phyloP scores from a whole-genome alignment of 2,888 invertebrate species.

The Synanthedon andrenaeformis region DNA sequence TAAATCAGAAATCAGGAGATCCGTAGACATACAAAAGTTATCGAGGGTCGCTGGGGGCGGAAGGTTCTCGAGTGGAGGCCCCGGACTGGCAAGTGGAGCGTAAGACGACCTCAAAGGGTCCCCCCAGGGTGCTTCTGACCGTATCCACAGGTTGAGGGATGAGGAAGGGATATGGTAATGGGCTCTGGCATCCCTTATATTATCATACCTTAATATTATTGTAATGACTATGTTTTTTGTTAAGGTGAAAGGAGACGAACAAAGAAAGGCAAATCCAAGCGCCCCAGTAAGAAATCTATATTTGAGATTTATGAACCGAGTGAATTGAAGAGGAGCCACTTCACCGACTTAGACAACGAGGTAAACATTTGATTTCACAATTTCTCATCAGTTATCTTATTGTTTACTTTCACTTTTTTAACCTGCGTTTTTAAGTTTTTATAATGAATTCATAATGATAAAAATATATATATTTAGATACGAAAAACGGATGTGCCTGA shows the following conservation, averaged over 20 bases:
- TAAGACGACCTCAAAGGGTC: no score
- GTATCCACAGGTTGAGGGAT: no score
- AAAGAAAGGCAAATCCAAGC: conserved; percentile 82
- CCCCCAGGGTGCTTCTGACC: no score
- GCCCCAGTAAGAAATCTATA: conserved; percentile 85
- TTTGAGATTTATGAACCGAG: conserved; percentile 97
- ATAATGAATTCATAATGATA: neutral
- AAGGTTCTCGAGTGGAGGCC: no score
- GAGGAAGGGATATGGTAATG: no score
- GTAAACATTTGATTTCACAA: conserved; percentile 24
- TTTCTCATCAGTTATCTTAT: neutral
- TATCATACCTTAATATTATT: no score
- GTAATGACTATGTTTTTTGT: neutral
- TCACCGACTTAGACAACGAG: conserved; percentile 93
- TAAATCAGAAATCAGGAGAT: no score
- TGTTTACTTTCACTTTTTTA: neutral
- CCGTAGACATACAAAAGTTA: no score
- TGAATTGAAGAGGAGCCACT: conserved; percentile 95
- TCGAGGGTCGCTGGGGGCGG: no score
- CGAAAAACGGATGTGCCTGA: conserved; percentile 91
- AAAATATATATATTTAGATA: conserved; percentile 63
- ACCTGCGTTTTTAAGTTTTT: neutral
- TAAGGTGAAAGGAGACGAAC: conserved; percentile 71
- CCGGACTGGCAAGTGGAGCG: no score
- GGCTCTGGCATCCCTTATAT: no score